phyloP scores from a whole-genome alignment of 2,113 vertebrate species.

The Ammospiza nelsoni region DNA sequence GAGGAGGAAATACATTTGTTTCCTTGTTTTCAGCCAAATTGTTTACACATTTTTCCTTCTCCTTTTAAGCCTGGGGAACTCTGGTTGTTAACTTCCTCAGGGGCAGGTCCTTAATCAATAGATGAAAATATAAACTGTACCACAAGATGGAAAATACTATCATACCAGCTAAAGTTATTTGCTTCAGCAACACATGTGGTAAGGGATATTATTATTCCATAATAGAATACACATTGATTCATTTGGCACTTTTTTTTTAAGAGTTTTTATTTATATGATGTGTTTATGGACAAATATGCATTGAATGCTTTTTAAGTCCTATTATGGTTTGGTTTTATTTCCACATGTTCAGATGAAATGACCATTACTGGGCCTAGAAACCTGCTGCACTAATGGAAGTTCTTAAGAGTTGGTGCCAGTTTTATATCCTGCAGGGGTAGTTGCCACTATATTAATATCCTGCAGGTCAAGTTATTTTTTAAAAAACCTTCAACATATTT shows the following conservation, averaged over 20 bases:
- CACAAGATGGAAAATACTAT: constrained; percentile 68
- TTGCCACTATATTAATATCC: constrained; percentile 74
- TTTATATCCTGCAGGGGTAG: constrained; percentile 51
- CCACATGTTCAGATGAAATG: constrained; percentile 75
- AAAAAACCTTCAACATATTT: background rate
- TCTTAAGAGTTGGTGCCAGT: constrained; percentile 62
- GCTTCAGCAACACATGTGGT: constrained; percentile 49
- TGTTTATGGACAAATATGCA: constrained; percentile 75
- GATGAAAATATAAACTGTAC: constrained; percentile 58
- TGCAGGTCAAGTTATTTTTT: constrained; percentile 65
- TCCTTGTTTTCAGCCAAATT: constrained; percentile 58
- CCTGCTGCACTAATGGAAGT: constrained; percentile 45
- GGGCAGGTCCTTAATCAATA: constrained; percentile 25
- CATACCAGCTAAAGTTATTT: constrained; percentile 64
- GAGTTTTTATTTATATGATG: constrained; percentile 73
- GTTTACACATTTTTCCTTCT: constrained; percentile 18
- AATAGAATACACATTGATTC: constrained; percentile 75
- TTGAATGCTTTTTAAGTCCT: constrained; percentile 70
- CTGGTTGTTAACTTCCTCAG: constrained; percentile 28
- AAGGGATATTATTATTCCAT: constrained; percentile 69
- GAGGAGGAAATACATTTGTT: background rate
- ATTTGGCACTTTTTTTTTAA: constrained; percentile 53
- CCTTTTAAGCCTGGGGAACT: constrained; percentile 9
- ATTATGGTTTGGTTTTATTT: constrained; percentile 70
- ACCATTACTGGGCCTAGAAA: constrained; percentile 48